Evolutionary conservation across 1,140 invertebrate genomes (phyloP), one percentile per base, ranked within the genome.

Genomic region (Eupristina koningsbergeri): DNA sequence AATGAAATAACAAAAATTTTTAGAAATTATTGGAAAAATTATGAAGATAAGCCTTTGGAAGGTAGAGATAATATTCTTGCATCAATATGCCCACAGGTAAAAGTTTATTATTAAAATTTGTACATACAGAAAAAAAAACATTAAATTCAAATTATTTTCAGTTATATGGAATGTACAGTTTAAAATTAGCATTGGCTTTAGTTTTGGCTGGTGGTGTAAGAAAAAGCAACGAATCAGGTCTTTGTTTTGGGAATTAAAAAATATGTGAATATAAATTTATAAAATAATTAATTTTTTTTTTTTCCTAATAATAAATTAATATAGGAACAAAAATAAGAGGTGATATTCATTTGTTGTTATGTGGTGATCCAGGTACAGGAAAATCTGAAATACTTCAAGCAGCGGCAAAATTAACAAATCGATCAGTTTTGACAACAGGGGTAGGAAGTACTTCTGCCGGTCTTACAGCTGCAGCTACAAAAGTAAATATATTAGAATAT

Each of bases 321-420:
- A 80, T 39, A 89, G 91, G 91, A 31, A 90, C 91, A 29, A 87
- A 91, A 86, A 92, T 95, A 3, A 89, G 97, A 86, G 96, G 96
- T 15, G 96, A 97, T 88, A 95, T 96, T 15, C 98, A 99, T 93
- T 92, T 98, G 86, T 91, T 99, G 76, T 90, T 99, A 17, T 96
- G 98, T 64, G 97, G 98, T 53, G 97, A 98, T 94, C 97, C 98
- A 86, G 97, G 97, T 86, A 96, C 95, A 29, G 97, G 96, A 29
- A 99, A 99, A 90, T 98, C 97, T 0, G 96, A 98, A 90, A 94
- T 99, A 71, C 92, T 99, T 73, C 95, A 96, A 85, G 95, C 96
- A 86, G 96, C 95, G 1, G 93, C 95, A 3, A 95, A 95, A 90
- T 91, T 98, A 61, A 95, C 94, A 41, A 93, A 95, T 0, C 92